phyloP scores from a whole-genome alignment of 2,797 vertebrate genomes.

The Typhlichthys subterraneus region DNA sequence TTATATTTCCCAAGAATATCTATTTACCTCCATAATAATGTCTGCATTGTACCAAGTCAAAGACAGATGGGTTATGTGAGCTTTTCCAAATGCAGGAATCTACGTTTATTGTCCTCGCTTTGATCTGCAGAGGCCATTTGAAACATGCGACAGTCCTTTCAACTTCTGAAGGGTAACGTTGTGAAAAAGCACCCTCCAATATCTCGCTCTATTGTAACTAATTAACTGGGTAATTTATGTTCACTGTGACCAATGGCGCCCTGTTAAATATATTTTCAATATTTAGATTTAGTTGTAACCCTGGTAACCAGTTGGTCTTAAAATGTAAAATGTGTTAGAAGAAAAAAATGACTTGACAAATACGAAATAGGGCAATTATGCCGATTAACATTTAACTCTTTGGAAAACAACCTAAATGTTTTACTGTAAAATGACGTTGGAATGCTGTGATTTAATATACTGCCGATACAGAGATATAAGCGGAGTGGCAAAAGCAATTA shows the following conservation, averaged over 20 bases:
- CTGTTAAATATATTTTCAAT: conserved; percentile 6
- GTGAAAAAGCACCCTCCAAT: conserved; percentile 7
- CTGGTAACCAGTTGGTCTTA: conserved; percentile 5
- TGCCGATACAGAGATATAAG: conserved; percentile 38
- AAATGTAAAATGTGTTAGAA: background rate
- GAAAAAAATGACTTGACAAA: background rate
- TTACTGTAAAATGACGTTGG: background rate
- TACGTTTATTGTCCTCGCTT: conserved; percentile 18
- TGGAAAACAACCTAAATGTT: background rate
- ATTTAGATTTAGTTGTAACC: conserved; percentile 5
- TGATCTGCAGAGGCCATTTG: conserved; percentile 16
- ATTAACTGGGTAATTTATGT: conserved; percentile 15
- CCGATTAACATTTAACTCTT: too few species aligned
- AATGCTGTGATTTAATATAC: too few species aligned
- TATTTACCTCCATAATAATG: conserved; percentile 47
- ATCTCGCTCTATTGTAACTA: conserved; percentile 13
- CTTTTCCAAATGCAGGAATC: conserved; percentile 24
- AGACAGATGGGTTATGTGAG: conserved; percentile 46
- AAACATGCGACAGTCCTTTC: conserved; percentile 7
- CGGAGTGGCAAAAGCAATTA: conserved; percentile 62
- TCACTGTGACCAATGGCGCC: conserved; percentile 14
- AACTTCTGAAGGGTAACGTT: conserved; percentile 3
- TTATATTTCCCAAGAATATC: conserved; percentile 52
- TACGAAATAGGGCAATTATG: too few species aligned
- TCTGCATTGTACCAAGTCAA: conserved; percentile 40